phyloP scores from a whole-genome alignment of 2,797 vertebrate species.

The Tapera naevia region DNA sequence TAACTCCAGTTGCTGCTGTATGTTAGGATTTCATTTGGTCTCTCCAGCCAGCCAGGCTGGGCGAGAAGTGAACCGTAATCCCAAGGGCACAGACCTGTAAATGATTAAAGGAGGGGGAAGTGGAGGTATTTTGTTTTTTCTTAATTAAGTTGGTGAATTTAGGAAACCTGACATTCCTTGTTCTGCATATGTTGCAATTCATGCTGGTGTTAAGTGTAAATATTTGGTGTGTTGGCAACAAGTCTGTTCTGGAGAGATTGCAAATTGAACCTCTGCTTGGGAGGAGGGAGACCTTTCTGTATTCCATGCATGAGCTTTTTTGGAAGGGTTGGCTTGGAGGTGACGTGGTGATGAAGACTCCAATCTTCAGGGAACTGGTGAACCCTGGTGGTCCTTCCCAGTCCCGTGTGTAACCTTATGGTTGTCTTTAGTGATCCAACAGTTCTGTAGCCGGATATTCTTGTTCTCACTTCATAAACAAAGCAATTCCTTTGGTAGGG shows the following conservation, averaged over 20 bases:
- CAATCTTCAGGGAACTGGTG: conserved; percentile 8
- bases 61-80: neutral
- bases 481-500: neutral
- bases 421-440: conserved; percentile 66
- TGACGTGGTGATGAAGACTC: conserved; percentile 56
- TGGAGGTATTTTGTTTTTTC: neutral
- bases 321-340: conserved; percentile 54
- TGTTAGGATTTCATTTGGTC: conserved; percentile 28
- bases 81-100: conserved; percentile 23
- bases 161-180: conserved; percentile 49
- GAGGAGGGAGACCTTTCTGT: conserved; percentile 41
- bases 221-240: conserved; percentile 24
- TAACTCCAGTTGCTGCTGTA: conserved; percentile 58
- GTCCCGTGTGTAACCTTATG: neutral
- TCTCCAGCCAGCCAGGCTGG: neutral
- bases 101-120: neutral
- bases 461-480: neutral
- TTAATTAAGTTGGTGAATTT: conserved; percentile 9
- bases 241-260: conserved; percentile 25
- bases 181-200: conserved; percentile 45
- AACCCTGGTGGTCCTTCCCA: conserved; percentile 52
- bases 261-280: conserved; percentile 46
- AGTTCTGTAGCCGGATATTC: conserved; percentile 60
- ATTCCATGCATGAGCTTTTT: neutral
- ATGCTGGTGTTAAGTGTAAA: conserved; percentile 25